phyloP scores from a whole-genome alignment of 1,140 invertebrate species.

The Homarus americanus region DNA sequence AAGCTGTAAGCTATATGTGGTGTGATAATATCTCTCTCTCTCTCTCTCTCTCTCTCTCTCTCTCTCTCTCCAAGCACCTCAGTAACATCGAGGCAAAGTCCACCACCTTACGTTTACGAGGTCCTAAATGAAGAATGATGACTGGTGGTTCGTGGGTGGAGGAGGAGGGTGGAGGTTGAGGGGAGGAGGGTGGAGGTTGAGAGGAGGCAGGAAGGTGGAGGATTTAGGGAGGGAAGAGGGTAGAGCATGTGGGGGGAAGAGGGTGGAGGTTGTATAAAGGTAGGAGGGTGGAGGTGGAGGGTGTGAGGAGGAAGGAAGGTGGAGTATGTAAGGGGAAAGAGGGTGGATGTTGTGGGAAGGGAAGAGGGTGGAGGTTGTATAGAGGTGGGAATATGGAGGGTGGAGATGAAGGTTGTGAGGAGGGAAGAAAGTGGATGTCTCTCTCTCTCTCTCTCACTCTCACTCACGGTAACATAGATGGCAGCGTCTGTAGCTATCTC shows the following conservation, averaged over 20 bases:
- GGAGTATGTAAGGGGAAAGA: constrained; percentile 13
- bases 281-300: not conserved
- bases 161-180: too few relatives aligned
- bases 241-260: too few relatives aligned
- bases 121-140: too few relatives aligned
- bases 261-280: not conserved
- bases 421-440: not conserved
- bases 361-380: not conserved
- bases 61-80: too few relatives aligned
- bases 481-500: constrained; percentile 46
- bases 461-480: constrained; percentile 41
- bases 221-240: not conserved
- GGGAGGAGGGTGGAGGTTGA: too few relatives aligned
- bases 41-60: too few relatives aligned
- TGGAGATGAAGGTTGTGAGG: not conserved
- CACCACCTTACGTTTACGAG: too few relatives aligned
- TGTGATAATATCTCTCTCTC: too few relatives aligned
- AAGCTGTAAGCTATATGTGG: too few relatives aligned
- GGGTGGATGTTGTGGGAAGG: not conserved
- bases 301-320: not conserved
- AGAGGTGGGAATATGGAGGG: not conserved
- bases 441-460: constrained; percentile 17
- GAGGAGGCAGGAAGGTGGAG: not conserved
- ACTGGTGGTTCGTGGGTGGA: too few relatives aligned
- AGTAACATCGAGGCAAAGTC: too few relatives aligned